Base-by-base conservation (phyloP, 2,113 vertebrate genomes). In the Gymnogyps californianus region DNA sequence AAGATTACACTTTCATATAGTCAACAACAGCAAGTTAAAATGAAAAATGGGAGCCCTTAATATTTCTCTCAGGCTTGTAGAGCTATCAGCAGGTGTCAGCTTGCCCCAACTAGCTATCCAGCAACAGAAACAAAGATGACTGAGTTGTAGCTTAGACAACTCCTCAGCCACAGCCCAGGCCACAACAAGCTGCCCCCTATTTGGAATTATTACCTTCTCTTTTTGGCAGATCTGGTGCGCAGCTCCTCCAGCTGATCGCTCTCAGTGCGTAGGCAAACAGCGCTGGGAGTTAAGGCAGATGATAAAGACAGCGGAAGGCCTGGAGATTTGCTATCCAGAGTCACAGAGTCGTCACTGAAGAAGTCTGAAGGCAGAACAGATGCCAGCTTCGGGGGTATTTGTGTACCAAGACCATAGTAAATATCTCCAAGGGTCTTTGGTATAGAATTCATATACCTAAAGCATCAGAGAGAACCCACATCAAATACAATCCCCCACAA, bases 271-370 rank as follows among this genome's bases (percentile, higher is more conserved):
- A 95, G 94, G 0, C 94, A 96, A 69, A 80, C 75, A 40, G 97
- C 28, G 4, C 93, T 94, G 11, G 93, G 96, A 64, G 97, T 88
- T 22, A 95, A 83, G 29, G 96, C 58, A 22, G 98, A 98, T 6
- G 89, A 31, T 7, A 96, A 72, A 32, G 98, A 95, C 2, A 82
- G 92, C 29, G 98, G 98, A 72, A 92, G 83, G 9, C 97, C 95
- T 7, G 99, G 98, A 47, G 98, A 99, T 76, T 97, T 95, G 65
- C 98, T 98, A 79, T 99, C 99, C 89, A 98, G 98, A 42, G 97
- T 94, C 74, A 99, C 13, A 0, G 99, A 99, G 46, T 99, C 99
- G 65, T 99, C 99, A 32, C 99, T 99, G 96, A 99, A 99, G 97
- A 99, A 99, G 87, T 99, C 99, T 36, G 98, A 74, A 38, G 99